Evolutionary conservation across 2,113 vertebrate genomes (phyloP).

Genomic region (Calyptommatus sinebrachiatus): DNA sequence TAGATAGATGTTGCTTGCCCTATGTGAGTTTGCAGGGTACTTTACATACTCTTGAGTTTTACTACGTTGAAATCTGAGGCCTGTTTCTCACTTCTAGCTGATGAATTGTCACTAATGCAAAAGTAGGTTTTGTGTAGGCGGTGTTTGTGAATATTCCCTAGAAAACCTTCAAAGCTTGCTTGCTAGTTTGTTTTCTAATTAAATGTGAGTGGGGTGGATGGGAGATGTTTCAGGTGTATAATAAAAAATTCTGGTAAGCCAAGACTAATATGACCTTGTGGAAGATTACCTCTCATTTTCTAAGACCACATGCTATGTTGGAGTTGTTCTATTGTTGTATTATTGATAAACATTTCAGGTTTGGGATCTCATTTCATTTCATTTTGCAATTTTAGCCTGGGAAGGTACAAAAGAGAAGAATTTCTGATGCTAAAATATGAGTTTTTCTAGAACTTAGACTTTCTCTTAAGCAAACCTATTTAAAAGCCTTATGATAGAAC

Average conservation of each 20-base stretch:
- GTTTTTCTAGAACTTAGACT: background rate
- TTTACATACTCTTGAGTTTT: background rate
- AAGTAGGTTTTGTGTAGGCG: too few species aligned
- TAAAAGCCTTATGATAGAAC: too few species aligned
- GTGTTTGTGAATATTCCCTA: background rate
- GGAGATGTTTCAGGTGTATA: background rate
- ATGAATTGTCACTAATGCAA: background rate
- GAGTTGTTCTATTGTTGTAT: too few species aligned
- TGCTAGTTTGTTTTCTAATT: background rate
- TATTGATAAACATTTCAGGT: background rate
- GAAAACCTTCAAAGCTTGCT: background rate
- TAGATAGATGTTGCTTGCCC: too few species aligned
- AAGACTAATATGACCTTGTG: background rate
- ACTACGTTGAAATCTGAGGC: background rate
- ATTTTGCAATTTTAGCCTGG: too few species aligned
- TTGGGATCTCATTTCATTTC: background rate
- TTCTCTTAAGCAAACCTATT: background rate
- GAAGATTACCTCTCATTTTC: background rate
- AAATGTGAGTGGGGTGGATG: background rate
- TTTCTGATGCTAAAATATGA: background rate
- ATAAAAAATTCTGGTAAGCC: background rate
- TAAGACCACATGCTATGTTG: background rate
- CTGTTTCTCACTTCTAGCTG: background rate
- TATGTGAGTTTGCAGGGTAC: background rate
- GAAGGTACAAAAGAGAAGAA: too few species aligned